Evolutionary conservation across 2,888 invertebrate species (phyloP).

Genomic region (Apamea crenata): DNA sequence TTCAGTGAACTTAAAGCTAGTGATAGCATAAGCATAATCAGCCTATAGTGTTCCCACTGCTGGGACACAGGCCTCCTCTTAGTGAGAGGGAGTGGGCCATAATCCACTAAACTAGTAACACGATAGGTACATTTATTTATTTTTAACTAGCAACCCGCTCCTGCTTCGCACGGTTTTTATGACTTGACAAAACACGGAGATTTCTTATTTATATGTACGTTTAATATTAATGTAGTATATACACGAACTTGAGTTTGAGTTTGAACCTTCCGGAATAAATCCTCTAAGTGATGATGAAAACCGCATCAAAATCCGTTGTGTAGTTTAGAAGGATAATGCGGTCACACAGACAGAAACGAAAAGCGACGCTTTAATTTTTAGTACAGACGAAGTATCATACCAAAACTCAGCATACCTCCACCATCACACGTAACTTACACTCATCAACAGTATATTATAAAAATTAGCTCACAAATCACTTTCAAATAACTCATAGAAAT

Average conservation of each 20-base stretch:
- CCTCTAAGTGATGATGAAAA: neutral
- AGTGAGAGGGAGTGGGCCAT: too few species aligned
- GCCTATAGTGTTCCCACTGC: too few species aligned
- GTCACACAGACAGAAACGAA: neutral
- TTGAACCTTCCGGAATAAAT: neutral
- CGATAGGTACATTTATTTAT: neutral
- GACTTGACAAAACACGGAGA: neutral
- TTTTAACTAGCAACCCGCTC: neutral
- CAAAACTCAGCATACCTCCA: conserved; percentile 8
- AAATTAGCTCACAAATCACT: conserved; percentile 63
- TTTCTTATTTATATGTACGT: neutral
- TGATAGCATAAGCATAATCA: too few species aligned
- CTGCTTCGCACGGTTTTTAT: neutral
- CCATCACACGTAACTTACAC: conserved; percentile 47
- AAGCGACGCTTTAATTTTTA: neutral
- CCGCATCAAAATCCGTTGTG: neutral
- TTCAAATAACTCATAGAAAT: conserved; percentile 53
- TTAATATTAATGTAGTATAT: too few species aligned
- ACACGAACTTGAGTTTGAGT: too few species aligned
- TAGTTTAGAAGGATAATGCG: neutral
- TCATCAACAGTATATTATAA: conserved; percentile 62
- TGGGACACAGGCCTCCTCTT: too few species aligned
- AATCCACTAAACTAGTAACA: too few species aligned
- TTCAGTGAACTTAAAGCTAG: too few species aligned
- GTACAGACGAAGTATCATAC: neutral